Percentiles rank a stretch among this genome's conserved stretches.
These are phyloP conservation scores for Enteromius paludinosus DNA, from an alignment of 2,797 vertebrate genomes.

Conservation along the genomic window DNA sequence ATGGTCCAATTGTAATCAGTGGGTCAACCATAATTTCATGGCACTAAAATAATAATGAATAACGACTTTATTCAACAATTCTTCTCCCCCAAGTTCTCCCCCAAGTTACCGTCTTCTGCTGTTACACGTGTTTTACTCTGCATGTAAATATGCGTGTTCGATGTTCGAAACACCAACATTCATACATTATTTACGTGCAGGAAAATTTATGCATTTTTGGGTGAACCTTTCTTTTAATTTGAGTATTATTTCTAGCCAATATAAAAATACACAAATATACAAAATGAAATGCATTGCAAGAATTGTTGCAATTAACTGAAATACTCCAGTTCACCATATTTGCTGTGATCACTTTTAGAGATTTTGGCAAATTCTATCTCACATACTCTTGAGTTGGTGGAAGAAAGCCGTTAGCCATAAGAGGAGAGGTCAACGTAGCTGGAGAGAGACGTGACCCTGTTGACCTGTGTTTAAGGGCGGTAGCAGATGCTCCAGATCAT, in stretches of 20 bases:
- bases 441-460: neutral
- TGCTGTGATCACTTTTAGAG: neutral
- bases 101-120: neutral
- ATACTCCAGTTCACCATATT: neutral
- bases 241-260: neutral
- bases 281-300: neutral
- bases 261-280: neutral
- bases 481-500: slow-evolving; percentile 53
- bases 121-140: neutral
- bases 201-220: neutral
- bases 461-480: slow-evolving; percentile 20
- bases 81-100: neutral
- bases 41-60: neutral
- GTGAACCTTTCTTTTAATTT: neutral
- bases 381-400: neutral
- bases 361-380: neutral
- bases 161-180: neutral
- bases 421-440: slow-evolving; percentile 15
- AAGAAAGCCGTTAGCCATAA: neutral
- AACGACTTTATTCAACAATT: neutral
- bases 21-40: neutral
- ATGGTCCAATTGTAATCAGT: neutral
- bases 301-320: neutral
- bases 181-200: neutral
- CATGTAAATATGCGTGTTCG: neutral